Evolutionary conservation across 2,888 invertebrate species (phyloP).

Genomic region (Drosophila birchii): DNA sequence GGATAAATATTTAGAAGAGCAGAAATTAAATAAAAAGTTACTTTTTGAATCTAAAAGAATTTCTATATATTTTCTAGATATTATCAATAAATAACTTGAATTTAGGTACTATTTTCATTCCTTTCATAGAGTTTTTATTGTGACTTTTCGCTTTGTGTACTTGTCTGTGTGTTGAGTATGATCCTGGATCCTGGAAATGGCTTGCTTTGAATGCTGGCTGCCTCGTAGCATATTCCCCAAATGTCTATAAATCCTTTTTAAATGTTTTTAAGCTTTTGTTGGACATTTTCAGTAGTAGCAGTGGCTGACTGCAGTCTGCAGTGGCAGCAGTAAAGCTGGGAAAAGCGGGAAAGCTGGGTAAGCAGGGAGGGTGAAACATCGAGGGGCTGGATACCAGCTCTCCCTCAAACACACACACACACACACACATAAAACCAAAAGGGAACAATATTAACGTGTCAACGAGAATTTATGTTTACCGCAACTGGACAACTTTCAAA

Average conservation of each 20-base stretch:
- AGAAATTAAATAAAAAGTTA: background rate
- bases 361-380: slow-evolving; percentile 10
- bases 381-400: slow-evolving; percentile 12
- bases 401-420: slow-evolving; percentile 21
- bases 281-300: slow-evolving; percentile 74
- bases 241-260: slow-evolving; percentile 81
- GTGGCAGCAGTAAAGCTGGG: slow-evolving; percentile 41
- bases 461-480: slow-evolving; percentile 80
- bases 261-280: slow-evolving; percentile 81
- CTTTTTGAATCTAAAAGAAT: background rate
- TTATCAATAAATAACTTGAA: background rate
- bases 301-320: slow-evolving; percentile 41
- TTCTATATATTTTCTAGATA: no score
- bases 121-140: background rate
- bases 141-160: background rate
- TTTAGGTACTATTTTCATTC: background rate
- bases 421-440: slow-evolving; percentile 63
- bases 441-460: slow-evolving; percentile 80
- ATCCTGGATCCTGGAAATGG: slow-evolving; percentile 32
- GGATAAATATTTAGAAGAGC: no score
- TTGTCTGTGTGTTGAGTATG: slow-evolving; percentile 24
- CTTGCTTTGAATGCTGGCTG: slow-evolving; percentile 47
- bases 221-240: slow-evolving; percentile 75
- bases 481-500: slow-evolving; percentile 80
- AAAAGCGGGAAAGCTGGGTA: slow-evolving; percentile 17